phyloP scores from a whole-genome alignment of 2,888 invertebrate genomes.

The Drosophila setosimentum region DNA sequence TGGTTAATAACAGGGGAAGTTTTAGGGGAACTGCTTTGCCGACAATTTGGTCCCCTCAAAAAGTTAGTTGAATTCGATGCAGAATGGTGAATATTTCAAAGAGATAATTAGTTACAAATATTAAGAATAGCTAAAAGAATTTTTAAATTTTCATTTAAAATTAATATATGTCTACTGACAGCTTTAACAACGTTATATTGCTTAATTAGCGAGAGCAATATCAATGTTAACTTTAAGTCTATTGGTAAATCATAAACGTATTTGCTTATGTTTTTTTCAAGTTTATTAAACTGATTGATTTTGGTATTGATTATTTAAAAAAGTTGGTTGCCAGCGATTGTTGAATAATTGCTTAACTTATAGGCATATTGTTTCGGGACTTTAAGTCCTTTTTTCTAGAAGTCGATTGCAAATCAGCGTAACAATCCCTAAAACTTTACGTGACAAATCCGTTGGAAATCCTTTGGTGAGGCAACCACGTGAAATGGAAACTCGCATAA shows the following conservation, averaged over 20 bases:
- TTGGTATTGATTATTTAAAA: not conserved
- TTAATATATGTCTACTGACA: not conserved
- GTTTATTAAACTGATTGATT: not conserved
- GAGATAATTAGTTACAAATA: not conserved
- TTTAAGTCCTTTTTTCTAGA: not conserved
- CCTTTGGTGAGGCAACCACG: slow-evolving; percentile 48
- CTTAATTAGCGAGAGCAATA: not conserved
- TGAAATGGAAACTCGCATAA: slow-evolving; percentile 53
- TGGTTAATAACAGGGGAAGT: slow-evolving; percentile 2
- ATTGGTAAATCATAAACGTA: not conserved
- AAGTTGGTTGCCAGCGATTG: not conserved
- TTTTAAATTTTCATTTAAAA: not conserved
- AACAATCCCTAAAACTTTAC: slow-evolving; percentile 46
- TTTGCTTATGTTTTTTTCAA: not conserved
- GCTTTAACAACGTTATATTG: not conserved
- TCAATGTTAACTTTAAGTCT: not conserved
- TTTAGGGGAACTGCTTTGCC: slow-evolving; percentile 20
- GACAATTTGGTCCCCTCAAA: not conserved
- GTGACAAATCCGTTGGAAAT: slow-evolving; percentile 59
- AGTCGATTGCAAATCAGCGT: slow-evolving; percentile 12
- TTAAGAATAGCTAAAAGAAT: not conserved
- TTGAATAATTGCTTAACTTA: not conserved
- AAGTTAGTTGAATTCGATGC: not conserved
- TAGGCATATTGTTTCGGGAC: not conserved
- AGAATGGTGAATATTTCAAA: not conserved